Evolutionary conservation across 2,888 invertebrate species (phyloP).

Genomic region (Seladonia tumulorum): DNA sequence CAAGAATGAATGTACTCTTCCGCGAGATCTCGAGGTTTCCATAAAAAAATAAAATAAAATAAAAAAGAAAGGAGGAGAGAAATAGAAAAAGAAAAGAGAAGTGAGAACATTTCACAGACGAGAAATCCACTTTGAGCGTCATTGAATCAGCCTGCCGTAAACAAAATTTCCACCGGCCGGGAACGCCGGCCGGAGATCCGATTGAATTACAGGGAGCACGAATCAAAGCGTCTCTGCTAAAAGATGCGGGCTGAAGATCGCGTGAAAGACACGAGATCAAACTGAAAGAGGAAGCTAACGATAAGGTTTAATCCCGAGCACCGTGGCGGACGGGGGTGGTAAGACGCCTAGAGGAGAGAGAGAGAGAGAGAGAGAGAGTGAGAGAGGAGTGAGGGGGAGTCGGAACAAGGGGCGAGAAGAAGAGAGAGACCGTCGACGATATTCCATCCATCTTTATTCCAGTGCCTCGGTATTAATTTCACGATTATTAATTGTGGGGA

Average conservation of each 20-base stretch:
- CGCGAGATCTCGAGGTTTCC: not conserved
- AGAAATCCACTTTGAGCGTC: conserved; percentile 3
- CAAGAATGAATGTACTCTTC: not conserved
- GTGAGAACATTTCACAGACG: conserved; percentile 10
- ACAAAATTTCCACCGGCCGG: conserved; percentile 4
- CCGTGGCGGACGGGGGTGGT: conserved; percentile 7
- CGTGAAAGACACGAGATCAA: conserved; percentile 24
- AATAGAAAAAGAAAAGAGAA: not conserved
- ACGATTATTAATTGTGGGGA: conserved; percentile 71
- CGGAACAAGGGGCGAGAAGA: not conserved
- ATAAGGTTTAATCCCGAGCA: conserved; percentile 43
- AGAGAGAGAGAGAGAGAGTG: too few relatives aligned
- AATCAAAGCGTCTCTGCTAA: conserved; percentile 49
- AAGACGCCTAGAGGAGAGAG: not conserved
- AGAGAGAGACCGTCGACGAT: not conserved
- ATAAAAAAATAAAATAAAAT: not conserved
- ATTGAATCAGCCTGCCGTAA: conserved; percentile 16
- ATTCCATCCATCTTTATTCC: conserved; percentile 58
- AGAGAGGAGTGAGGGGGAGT: not conserved
- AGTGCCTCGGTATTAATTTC: conserved; percentile 68
- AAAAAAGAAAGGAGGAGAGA: not conserved
- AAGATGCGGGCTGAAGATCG: conserved; percentile 54
- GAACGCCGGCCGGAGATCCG: conserved; percentile 29
- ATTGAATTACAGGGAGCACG: conserved; percentile 43
- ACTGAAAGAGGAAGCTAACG: conserved; percentile 31